Evolutionary conservation across 2,113 vertebrate genomes (phyloP), one percentile per base, ranked within the genome.

Genomic region (Siniperca chuatsi): DNA sequence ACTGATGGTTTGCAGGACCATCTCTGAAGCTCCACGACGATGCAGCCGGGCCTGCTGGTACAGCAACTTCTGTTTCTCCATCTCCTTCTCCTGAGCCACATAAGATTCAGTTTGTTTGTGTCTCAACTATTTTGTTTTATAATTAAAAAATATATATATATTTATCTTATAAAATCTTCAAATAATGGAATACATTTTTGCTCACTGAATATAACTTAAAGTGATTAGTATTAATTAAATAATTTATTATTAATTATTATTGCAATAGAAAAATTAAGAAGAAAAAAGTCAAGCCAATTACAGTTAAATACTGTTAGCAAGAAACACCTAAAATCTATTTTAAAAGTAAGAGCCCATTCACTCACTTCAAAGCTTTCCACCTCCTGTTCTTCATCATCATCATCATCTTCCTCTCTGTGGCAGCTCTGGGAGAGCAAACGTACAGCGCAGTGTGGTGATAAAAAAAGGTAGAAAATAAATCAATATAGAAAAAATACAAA

Each of bases 331-430:
- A 71, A 12, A 62, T 29, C 2, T 10, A 21, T 68, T 78, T 58
- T 40, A 35, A 76, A 65, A 83, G 11, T 21, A 25, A 64, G 20
- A 37, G 8, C 20, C 9, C 5, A 52, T 74, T 72, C 11, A 35
- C 97, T 97, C 96, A 99, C 97, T 94, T 99, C 98, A 96, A 99
- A 99, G 90, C 96, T 98, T 95, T 98, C 97, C 81, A 97, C 94
- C 92, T 97, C 97, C 90, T 97, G 96, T 37, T 97, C 96, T 54
- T 96, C 93, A 52, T 96, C 95, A 25, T 29, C 29, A 29, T 29
- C 29, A 29, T 97, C 96, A 3, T 97, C 96, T 0, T 97, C 97
- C 78, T 98, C 96, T 85, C 95, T 96, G 81, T 97, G 96, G 94
- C 98, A 99, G 87, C 98, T 99, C 98, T 99, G 90, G 50, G 11